Evolutionary conservation across 2,888 invertebrate species (phyloP).

Genomic region (Baronia brevicornis): DNA sequence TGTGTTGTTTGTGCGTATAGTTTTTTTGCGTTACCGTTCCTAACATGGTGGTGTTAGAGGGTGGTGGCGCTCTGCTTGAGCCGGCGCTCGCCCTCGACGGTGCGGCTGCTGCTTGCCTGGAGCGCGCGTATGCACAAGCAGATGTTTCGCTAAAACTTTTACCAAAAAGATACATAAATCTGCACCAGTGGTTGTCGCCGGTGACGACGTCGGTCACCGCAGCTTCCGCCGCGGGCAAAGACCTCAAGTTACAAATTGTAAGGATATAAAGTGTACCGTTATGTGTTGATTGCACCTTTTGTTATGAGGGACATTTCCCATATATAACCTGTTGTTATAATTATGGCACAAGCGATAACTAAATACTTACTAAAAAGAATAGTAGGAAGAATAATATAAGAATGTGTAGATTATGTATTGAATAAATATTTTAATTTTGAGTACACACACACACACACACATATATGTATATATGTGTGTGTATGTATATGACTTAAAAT

Average conservation of each 20-base stretch:
- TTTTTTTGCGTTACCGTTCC: constrained; percentile 28
- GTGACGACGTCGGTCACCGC: constrained; percentile 75
- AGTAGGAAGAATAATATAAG: too few relatives aligned
- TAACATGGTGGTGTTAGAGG: constrained; percentile 70
- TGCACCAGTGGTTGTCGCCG: constrained; percentile 93
- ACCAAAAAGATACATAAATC: constrained; percentile 91
- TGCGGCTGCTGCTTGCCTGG: constrained; percentile 80
- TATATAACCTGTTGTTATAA: too few relatives aligned
- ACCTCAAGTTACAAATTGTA: constrained; percentile 87
- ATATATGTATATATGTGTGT: too few relatives aligned
- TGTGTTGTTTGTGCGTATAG: constrained; percentile 37
- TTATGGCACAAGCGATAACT: too few relatives aligned
- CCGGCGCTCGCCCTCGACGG: constrained; percentile 83
- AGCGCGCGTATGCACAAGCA: constrained; percentile 86
- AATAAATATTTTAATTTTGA: too few relatives aligned
- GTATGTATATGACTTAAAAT: too few relatives aligned
- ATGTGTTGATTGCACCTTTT: too few relatives aligned
- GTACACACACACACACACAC: too few relatives aligned
- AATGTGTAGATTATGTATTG: too few relatives aligned
- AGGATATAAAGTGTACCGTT: too few relatives aligned
- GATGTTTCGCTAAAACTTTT: constrained; percentile 91
- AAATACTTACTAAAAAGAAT: too few relatives aligned
- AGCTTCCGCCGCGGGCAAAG: constrained; percentile 79
- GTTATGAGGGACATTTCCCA: too few relatives aligned
- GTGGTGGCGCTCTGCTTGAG: constrained; percentile 67